Percentiles rank a stretch among this genome's conserved stretches.
These are phyloP conservation scores for Xylota segnis DNA, from an alignment of 2,888 invertebrate genomes.

Conservation along the genomic window DNA sequence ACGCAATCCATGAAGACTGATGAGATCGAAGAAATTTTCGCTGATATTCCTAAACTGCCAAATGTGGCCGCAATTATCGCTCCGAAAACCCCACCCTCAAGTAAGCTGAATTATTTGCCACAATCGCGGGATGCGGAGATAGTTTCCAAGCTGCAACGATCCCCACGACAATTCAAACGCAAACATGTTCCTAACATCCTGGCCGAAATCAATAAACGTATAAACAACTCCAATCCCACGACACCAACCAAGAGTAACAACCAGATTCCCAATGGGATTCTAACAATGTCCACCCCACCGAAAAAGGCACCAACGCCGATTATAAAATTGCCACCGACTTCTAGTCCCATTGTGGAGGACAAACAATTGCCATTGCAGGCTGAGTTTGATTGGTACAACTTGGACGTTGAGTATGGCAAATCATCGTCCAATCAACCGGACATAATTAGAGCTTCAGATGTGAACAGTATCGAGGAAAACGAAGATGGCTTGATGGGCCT, in stretches of 20 bases:
- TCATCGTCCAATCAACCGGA: constrained; percentile 78
- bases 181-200: constrained; percentile 83
- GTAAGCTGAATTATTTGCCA: constrained; percentile 22
- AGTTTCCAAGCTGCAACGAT: constrained; percentile 42
- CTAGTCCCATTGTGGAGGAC: constrained; percentile 61
- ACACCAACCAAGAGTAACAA: constrained; percentile 77
- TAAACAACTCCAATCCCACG: constrained; percentile 80
- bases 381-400: constrained; percentile 84
- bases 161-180: constrained; percentile 81
- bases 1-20: constrained; percentile 82
- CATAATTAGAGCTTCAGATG: constrained; percentile 78
- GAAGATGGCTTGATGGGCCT: constrained; percentile 79
- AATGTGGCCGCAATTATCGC: constrained; percentile 91
- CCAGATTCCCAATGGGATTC: constrained; percentile 44
- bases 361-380: constrained; percentile 81
- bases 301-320: constrained; percentile 73
- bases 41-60: constrained; percentile 90
- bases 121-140: constrained; percentile 72
- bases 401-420: constrained; percentile 83
- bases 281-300: constrained; percentile 38
- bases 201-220: constrained; percentile 83
- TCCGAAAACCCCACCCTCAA: constrained; percentile 84
- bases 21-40: constrained; percentile 84
- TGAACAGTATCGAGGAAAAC: constrained; percentile 73
- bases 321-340: constrained; percentile 35